These are phyloP conservation scores for Datnioides undecimradiatus DNA, from an alignment of 2,113 vertebrate genomes.

Conservation along the genomic window DNA sequence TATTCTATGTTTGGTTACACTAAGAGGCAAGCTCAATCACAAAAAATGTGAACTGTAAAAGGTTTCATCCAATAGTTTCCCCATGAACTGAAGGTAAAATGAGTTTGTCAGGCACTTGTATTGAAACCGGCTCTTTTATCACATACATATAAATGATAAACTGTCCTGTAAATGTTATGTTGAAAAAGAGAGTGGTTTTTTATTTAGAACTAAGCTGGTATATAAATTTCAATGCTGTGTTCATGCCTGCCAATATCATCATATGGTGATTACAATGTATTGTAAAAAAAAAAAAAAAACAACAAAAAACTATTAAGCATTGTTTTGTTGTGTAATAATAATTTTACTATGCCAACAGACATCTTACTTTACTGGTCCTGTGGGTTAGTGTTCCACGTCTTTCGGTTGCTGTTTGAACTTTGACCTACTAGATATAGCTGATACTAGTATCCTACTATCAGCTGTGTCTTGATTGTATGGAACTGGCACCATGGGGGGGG, in stretches of 20 bases:
- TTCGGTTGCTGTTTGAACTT: not conserved
- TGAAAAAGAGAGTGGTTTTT: not conserved
- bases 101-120: not conserved
- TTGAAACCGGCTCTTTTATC: not conserved
- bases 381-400: not conserved
- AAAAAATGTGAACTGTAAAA: not conserved
- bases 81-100: not conserved
- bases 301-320: not conserved
- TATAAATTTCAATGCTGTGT: not conserved
- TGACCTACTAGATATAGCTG: too few species aligned
- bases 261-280: not conserved
- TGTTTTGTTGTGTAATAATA: not conserved
- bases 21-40: too few species aligned
- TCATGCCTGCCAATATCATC: not conserved
- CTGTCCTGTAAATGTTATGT: not conserved
- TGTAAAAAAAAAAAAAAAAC: not conserved
- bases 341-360: not conserved
- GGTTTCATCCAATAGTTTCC: not conserved
- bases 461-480: not conserved
- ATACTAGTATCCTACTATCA: not conserved
- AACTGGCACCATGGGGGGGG: not conserved
- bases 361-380: not conserved
- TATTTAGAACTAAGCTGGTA: not conserved
- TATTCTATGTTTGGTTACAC: not conserved
- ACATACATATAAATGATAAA: not conserved